Evolutionary conservation across 2,797 vertebrate species (phyloP), one percentile per base, ranked within the genome.

Genomic region (Eurystomus glaucurus): DNA sequence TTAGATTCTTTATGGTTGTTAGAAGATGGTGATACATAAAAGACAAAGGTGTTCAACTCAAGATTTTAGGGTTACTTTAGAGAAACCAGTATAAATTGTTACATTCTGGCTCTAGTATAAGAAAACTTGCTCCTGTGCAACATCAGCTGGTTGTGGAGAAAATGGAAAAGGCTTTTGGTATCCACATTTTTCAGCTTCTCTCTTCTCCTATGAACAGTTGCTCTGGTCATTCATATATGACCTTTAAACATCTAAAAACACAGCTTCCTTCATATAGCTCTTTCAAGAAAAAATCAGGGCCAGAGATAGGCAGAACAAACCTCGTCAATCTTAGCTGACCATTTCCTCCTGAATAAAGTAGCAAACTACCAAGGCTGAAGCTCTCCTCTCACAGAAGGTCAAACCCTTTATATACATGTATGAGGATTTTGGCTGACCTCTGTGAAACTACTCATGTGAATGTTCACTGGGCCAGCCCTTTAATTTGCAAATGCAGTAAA

Each of bases 401-500:
- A 91, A 81, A 68, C 12, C 3, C 10, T 82, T 89, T 48, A 66
- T 11, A 33, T 14, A 64, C 12, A 14, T 22, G 14, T 41, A 46
- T 8, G n/a, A 68, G 48, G 54, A 41, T 84, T 94, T 88, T 58
- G 37, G 17, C 58, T 78, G 72, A 84, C 81, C 29, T 45, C 62
- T 45, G 18, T 52, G 61, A 78, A 78, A 88, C 19, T 65, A 54
- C 5, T 69, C 35, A 17, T 52, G 52, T 65, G 62, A 86, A 61
- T 7, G 4, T 86, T 88, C 74, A 37, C 23, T 13, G 25, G 14
- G 43, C 48, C 65, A 88, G 9, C 14, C 33, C 48, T 52, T 95
- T 84, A 54, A 86, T 95, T 95, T 92, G 25, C 11, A 78, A 72
- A 84, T 41, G 7, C 61, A 88, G 21, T 91, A 83, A 77, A 90